These are phyloP conservation scores for Hedychridium roseum DNA, from an alignment of 2,888 invertebrate genomes.

Conservation along the genomic window DNA sequence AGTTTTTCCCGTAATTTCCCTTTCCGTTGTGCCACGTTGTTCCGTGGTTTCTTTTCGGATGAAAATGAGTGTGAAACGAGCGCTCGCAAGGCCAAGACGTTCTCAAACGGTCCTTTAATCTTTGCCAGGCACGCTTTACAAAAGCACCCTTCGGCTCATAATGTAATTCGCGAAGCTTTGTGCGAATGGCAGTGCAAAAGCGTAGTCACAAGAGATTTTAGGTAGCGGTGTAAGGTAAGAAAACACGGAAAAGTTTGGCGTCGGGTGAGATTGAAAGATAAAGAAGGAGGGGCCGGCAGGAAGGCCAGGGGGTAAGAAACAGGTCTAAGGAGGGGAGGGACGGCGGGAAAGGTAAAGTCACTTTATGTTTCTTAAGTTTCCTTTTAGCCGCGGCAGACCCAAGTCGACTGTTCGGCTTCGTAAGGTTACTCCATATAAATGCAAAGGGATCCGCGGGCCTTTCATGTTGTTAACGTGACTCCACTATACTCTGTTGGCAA, in stretches of 20 bases:
- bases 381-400: slow-evolving; percentile 41
- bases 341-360: slow-evolving; percentile 41
- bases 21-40: background rate
- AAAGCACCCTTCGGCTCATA: slow-evolving; percentile 38
- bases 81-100: background rate
- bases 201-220: slow-evolving; percentile 30
- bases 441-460: slow-evolving; percentile 43
- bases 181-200: slow-evolving; percentile 39
- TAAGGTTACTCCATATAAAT: slow-evolving; percentile 48
- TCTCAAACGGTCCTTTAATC: slow-evolving; percentile 8
- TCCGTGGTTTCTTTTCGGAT: too few relatives aligned
- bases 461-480: slow-evolving; percentile 45
- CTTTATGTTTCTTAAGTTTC: slow-evolving; percentile 50
- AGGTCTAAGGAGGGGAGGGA: slow-evolving; percentile 30
- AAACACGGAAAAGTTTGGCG: background rate
- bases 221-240: background rate
- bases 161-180: slow-evolving; percentile 41
- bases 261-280: slow-evolving; percentile 6
- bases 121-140: slow-evolving; percentile 19
- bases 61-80: too few relatives aligned
- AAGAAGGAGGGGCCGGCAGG: slow-evolving; percentile 16
- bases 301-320: slow-evolving; percentile 21
- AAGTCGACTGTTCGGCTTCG: slow-evolving; percentile 45
- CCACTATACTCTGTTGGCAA: slow-evolving; percentile 9
- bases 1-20: background rate